Conservation (phyloP, 2,888 invertebrate species). For the Protophormia terraenovae region DNA sequence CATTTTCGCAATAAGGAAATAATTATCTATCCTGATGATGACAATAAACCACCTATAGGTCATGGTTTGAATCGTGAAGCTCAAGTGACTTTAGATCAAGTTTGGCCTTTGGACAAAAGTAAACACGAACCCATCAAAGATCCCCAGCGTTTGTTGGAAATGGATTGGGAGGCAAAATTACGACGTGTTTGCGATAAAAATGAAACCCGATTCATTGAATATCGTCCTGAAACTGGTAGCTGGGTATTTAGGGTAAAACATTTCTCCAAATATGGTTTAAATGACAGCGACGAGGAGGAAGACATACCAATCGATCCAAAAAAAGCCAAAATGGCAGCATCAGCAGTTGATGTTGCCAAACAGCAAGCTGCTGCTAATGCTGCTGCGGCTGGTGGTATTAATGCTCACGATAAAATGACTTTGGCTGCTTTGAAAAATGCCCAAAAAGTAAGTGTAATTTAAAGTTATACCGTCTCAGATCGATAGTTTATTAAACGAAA, state of each 20-base stretch:
- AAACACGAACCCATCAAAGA: slow-evolving; percentile 90
- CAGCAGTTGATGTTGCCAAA: slow-evolving; percentile 47
- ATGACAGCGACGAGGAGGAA: slow-evolving; percentile 95
- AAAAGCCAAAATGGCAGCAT: slow-evolving; percentile 76
- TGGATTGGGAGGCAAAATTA: slow-evolving; percentile 93
- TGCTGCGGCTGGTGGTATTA: not conserved
- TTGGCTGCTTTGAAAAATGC: slow-evolving; percentile 71
- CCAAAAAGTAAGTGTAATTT: slow-evolving; percentile 68
- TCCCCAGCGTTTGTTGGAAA: slow-evolving; percentile 87
- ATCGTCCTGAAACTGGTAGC: slow-evolving; percentile 96
- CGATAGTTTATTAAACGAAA: too few relatives aligned
- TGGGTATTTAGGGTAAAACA: slow-evolving; percentile 98
- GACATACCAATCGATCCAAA: slow-evolving; percentile 82
- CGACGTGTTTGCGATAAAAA: slow-evolving; percentile 92
- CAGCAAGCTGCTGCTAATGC: slow-evolving; percentile 17
- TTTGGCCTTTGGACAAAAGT: slow-evolving; percentile 94
- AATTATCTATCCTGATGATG: slow-evolving; percentile 95
- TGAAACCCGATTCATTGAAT: slow-evolving; percentile 95
- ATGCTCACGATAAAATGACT: slow-evolving; percentile 70
- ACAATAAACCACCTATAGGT: slow-evolving; percentile 93
- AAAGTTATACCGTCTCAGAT: too few relatives aligned
- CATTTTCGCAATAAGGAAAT: slow-evolving; percentile 97
- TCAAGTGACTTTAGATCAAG: slow-evolving; percentile 94
- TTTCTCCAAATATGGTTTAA: slow-evolving; percentile 95
- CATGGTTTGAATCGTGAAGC: slow-evolving; percentile 94